A percentile compares a stretch with the other conserved stretches of the same genome.
phyloP scores from a whole-genome alignment of 2,113 vertebrate genomes.

The Rallus limicola region DNA sequence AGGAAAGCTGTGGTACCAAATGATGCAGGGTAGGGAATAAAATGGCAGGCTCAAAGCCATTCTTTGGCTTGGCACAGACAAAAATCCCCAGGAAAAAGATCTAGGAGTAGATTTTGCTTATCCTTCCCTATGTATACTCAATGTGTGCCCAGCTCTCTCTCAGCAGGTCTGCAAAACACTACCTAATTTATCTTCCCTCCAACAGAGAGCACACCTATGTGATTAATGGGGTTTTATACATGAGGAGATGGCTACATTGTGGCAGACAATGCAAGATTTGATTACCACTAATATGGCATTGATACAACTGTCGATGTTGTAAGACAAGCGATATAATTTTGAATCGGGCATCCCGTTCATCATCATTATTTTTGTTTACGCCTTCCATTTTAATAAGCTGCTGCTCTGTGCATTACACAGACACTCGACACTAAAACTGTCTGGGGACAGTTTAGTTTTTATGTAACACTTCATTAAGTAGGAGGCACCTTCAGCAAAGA shows the following conservation, averaged over 20 bases:
- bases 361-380: not conserved
- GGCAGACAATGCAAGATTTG: constrained; percentile 42
- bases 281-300: not conserved
- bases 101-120: not conserved
- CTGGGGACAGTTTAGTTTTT: not conserved
- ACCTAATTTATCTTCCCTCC: constrained; percentile 38
- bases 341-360: constrained; percentile 2
- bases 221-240: constrained; percentile 42
- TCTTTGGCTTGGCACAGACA: not conserved
- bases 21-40: not conserved
- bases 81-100: not conserved
- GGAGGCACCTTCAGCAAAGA: not conserved
- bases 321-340: not conserved
- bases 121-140: not conserved
- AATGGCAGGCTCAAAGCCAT: not conserved
- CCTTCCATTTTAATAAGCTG: not conserved
- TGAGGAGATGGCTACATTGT: not conserved
- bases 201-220: not conserved
- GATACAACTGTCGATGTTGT: constrained; percentile 32
- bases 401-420: not conserved
- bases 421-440: not conserved
- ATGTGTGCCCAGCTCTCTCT: not conserved
- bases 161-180: not conserved
- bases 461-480: not conserved
- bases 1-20: not conserved